Percentiles rank a stretch among this genome's conserved stretches.
Evolutionary conservation across 1,140 invertebrate genomes (phyloP).

Genomic region (Gyrodactylus salaris): DNA sequence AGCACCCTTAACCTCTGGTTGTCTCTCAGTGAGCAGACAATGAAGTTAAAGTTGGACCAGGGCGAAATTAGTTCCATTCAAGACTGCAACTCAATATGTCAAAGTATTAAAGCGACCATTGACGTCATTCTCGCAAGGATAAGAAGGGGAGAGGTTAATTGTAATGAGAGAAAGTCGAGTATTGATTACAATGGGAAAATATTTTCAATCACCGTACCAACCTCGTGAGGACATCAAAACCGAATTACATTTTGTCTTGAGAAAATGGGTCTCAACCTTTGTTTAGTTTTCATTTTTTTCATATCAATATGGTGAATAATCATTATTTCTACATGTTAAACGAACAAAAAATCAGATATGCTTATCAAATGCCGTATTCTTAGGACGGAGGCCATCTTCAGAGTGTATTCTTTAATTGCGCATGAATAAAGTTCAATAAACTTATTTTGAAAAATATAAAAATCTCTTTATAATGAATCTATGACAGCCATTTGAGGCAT

Average conservation of each 20-base stretch:
- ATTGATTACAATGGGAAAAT: not conserved
- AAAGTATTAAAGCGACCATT: not conserved
- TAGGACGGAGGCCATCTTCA: too few species aligned
- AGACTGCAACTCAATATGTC: not conserved
- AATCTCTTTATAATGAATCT: too few species aligned
- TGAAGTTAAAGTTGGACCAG: not conserved
- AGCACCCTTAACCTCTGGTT: not conserved
- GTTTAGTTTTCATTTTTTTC: too few species aligned
- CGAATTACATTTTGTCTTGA: too few species aligned
- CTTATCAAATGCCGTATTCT: too few species aligned
- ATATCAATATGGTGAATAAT: too few species aligned
- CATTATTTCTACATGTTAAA: too few species aligned
- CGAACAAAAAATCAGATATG: too few species aligned
- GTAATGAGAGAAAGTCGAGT: not conserved
- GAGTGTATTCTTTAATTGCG: too few species aligned
- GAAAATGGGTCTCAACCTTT: too few species aligned
- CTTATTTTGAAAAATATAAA: too few species aligned
- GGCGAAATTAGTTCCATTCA: not conserved
- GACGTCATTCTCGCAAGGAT: not conserved
- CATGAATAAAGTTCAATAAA: too few species aligned
- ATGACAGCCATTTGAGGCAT: conserved; percentile 4
- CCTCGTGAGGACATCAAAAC: not conserved
- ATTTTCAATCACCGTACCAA: not conserved
- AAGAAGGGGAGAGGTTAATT: not conserved
- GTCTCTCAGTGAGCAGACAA: not conserved